Base-by-base conservation (phyloP, 1,140 invertebrate species). In the Physella acuta region DNA sequence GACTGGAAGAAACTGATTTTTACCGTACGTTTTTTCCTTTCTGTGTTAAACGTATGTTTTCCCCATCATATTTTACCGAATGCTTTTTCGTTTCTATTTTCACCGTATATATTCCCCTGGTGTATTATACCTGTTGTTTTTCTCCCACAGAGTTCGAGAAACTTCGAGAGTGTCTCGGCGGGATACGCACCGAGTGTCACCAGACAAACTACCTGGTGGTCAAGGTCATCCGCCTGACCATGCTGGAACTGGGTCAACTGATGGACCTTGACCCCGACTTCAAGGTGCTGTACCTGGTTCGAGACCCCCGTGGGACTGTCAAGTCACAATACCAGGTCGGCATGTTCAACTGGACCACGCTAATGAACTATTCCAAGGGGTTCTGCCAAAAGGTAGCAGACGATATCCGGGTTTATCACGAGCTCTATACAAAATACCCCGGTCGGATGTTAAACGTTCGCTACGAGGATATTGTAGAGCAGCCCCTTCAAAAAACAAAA, bases 261-360 rank as follows among this genome's bases (percentile, higher is more conserved):
- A 17, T 75, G 33, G 26, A 39, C 8, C 3, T 2, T 20, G 70
- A 71, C 39, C 63, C 70, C 37, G 39, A 61, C 8, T 52, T 71
- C 20, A 71, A 68, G 37, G 61, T 75, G 58, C 52, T 75, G 14
- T 72, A 75, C 49, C 68, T 75, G 24, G 24, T 73, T 1, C 71
- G 74, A 14, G 74, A 75, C 36, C 74, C 74, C 3, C 17, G 74
- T 17, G 74, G 53, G 5, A 61, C 44, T 11, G 16, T 71, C 3
- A 52, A 39, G 8, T 75, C 74, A 0, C 68, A 66, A 36, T 11
- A 4, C 0, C 1, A 1, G 1, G 55, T 67, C 4, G 62, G 28
- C 5, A 11, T 44, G 2, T 71, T 60, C 30, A 39, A 37, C 3
- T 28, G 53, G 61, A 34, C 30, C 0, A 16, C 53, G 0, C 14